These are phyloP conservation scores for Pseudopodoces humilis DNA, from an alignment of 2,113 vertebrate genomes.

Conservation along the genomic window DNA sequence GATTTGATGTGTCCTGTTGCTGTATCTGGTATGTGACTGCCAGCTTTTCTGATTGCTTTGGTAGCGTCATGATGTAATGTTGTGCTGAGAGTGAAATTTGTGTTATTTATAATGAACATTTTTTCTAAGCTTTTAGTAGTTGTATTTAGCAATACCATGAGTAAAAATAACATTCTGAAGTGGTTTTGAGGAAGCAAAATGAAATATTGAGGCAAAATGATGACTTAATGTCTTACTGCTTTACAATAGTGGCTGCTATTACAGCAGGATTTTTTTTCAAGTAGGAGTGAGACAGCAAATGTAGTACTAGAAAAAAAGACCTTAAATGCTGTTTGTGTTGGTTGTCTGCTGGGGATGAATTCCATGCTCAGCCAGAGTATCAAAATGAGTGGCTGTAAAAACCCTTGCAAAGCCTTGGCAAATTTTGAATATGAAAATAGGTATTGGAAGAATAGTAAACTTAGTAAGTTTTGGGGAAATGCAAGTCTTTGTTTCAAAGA, in stretches of 20 bases:
- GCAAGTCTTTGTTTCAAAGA: neutral
- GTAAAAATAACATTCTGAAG: conserved; percentile 29
- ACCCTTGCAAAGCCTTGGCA: neutral
- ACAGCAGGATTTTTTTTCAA: neutral
- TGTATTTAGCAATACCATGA: neutral
- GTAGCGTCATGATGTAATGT: neutral
- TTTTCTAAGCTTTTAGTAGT: neutral
- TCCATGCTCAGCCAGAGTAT: neutral
- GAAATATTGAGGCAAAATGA: neutral
- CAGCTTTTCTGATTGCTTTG: neutral
- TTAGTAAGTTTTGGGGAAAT: neutral
- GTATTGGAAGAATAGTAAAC: neutral
- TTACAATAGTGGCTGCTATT: neutral
- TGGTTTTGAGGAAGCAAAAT: conserved; percentile 4
- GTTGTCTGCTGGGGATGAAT: neutral
- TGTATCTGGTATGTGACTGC: neutral
- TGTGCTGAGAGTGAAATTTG: neutral
- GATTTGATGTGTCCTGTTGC: neutral
- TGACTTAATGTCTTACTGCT: neutral
- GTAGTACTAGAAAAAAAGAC: neutral
- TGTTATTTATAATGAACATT: neutral
- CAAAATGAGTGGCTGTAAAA: neutral
- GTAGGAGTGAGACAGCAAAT: neutral
- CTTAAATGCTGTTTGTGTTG: neutral
- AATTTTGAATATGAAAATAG: neutral